These are phyloP conservation scores for Tachysurus fulvidraco DNA, from an alignment of 2,113 vertebrate genomes.

Conservation along the genomic window DNA sequence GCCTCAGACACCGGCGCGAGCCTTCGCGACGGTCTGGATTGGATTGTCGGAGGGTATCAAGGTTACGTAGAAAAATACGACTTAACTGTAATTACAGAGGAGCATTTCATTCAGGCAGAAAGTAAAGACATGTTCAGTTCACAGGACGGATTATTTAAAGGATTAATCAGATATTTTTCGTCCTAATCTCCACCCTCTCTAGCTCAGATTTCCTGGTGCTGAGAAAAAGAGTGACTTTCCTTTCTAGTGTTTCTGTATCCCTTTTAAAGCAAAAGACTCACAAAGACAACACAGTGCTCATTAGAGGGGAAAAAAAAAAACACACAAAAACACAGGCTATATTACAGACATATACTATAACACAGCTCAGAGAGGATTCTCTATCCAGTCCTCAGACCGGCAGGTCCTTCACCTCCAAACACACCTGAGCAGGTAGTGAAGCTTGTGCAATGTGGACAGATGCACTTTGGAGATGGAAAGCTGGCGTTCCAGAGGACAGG, in stretches of 20 bases:
- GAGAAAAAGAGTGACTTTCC: neutral
- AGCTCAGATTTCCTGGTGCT: neutral
- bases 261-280: neutral
- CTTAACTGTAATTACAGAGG: neutral
- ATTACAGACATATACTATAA: neutral
- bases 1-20: neutral
- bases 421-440: slow-evolving; percentile 12
- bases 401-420: neutral
- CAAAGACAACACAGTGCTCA: neutral
- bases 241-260: neutral
- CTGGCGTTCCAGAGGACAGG: neutral
- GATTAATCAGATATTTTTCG: neutral
- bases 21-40: neutral
- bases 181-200: neutral
- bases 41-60: neutral
- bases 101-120: neutral
- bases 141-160: neutral
- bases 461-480: neutral
- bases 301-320: neutral
- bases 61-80: neutral
- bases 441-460: neutral
- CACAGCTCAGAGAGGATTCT: neutral
- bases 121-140: neutral
- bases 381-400: neutral
- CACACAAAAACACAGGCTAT: neutral